Evolutionary conservation across 2,888 invertebrate genomes (phyloP), one percentile per base, ranked within the genome.

Genomic region (Dryomyza anilis): DNA sequence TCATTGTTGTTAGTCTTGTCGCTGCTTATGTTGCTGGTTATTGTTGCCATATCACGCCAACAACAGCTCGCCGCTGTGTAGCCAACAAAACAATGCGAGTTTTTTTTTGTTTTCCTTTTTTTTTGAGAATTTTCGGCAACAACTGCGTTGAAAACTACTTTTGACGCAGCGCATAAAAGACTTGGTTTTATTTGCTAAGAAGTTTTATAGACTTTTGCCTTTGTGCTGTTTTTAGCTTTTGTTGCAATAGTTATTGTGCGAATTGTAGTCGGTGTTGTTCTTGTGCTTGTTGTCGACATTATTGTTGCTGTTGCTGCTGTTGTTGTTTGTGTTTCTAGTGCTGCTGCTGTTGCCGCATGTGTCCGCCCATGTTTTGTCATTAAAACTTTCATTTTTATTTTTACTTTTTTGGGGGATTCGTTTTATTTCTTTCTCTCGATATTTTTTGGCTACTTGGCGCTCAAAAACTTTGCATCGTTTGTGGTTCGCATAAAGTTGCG

Each of bases 71-170:
- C n/a, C n/a, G n/a, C n/a, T n/a, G n/a, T n/a, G n/a, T n/a, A n/a
- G n/a, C n/a, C n/a, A n/a, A n/a, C n/a, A n/a, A n/a, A n/a, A n/a
- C n/a, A n/a, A n/a, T n/a, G n/a, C n/a, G n/a, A n/a, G n/a, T n/a
- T n/a, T n/a, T n/a, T n/a, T n/a, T n/a, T n/a, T n/a, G n/a, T n/a
- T n/a, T n/a, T n/a, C n/a, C n/a, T n/a, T n/a, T n/a, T n/a, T n/a
- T n/a, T n/a, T n/a, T n/a, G n/a, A n/a, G n/a, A n/a, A n/a, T n/a
- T n/a, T n/a, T n/a, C n/a, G n/a, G n/a, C n/a, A n/a, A n/a, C n/a
- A n/a, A n/a, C n/a, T n/a, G n/a, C n/a, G n/a, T n/a, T 12, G 23
- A 27, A 61, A 52, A 55, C 39, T 58, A 57, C 43, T 65, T 50
- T 33, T 43, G 50, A 50, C 56, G 52, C 61, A 61, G 46, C 29